These are phyloP conservation scores for Bos javanicus DNA, from an alignment of 2,113 vertebrate species.

Conservation along the genomic window DNA sequence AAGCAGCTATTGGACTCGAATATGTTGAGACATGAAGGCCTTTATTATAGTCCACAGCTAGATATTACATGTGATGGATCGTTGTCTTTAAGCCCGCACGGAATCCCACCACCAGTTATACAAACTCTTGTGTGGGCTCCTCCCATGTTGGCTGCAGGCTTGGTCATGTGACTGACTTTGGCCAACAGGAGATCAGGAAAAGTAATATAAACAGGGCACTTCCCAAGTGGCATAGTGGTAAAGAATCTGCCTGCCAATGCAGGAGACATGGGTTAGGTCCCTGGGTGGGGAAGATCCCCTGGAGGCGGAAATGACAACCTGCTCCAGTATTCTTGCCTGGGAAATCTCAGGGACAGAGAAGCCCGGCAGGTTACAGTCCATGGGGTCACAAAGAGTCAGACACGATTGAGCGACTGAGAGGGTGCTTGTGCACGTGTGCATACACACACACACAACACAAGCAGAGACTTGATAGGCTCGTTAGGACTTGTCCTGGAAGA, in stretches of 20 bases:
- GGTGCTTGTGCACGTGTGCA: not conserved
- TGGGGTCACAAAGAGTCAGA: not conserved
- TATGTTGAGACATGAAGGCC: accelerated
- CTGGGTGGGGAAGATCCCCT: not conserved
- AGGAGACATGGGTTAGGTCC: not conserved
- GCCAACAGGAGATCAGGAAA: not conserved
- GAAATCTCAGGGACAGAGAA: not conserved
- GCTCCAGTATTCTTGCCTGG: not conserved
- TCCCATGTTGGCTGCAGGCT: not conserved
- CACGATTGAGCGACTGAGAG: accelerated
- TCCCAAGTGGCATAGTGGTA: not conserved
- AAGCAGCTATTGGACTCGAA: not conserved
- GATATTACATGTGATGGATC: accelerated
- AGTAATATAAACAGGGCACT: not conserved
- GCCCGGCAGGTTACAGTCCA: not conserved
- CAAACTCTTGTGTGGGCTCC: not conserved
- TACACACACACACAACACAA: not conserved
- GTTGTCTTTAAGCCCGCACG: accelerated
- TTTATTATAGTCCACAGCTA: not conserved
- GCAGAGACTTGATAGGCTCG: not conserved
- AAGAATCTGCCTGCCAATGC: not conserved
- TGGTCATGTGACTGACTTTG: not conserved
- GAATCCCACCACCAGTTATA: not conserved
- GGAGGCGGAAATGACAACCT: not conserved
- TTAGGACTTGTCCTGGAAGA: not conserved